phyloP scores from a whole-genome alignment of 2,888 invertebrate genomes.

The Timandra comae region DNA sequence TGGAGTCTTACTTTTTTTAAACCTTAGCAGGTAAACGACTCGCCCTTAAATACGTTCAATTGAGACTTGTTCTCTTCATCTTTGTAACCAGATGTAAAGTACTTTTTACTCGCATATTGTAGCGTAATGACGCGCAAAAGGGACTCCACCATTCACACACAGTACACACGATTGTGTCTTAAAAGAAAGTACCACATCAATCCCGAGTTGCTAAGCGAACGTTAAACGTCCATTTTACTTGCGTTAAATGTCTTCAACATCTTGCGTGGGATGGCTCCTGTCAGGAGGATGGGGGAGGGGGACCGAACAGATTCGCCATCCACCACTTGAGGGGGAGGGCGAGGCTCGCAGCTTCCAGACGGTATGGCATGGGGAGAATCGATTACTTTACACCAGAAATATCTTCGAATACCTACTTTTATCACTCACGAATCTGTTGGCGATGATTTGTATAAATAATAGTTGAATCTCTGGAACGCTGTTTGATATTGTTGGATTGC shows the following conservation, averaged over 20 bases:
- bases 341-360: constrained; percentile 37
- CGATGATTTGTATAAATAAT: too few species aligned
- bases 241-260: constrained; percentile 23
- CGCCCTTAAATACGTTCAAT: constrained; percentile 9
- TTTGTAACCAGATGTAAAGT: too few species aligned
- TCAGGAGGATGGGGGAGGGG: constrained; percentile 17
- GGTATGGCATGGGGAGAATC: constrained; percentile 29
- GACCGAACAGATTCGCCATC: constrained; percentile 25
- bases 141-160: too few species aligned
- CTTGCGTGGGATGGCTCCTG: constrained; percentile 28
- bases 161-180: too few species aligned
- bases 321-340: constrained; percentile 21
- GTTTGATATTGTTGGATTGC: too few species aligned
- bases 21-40: constrained; percentile 33
- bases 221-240: constrained; percentile 23
- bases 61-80: too few species aligned
- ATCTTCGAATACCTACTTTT: too few species aligned
- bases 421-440: too few species aligned
- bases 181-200: constrained; percentile 1
- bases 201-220: constrained; percentile 4
- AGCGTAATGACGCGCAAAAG: too few species aligned
- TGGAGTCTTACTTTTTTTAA: constrained; percentile 35
- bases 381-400: constrained; percentile 26
- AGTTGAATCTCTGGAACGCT: too few species aligned
- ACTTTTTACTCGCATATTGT: too few species aligned